phyloP scores from a whole-genome alignment of 2,888 invertebrate genomes.

The Drosophila histrio region DNA sequence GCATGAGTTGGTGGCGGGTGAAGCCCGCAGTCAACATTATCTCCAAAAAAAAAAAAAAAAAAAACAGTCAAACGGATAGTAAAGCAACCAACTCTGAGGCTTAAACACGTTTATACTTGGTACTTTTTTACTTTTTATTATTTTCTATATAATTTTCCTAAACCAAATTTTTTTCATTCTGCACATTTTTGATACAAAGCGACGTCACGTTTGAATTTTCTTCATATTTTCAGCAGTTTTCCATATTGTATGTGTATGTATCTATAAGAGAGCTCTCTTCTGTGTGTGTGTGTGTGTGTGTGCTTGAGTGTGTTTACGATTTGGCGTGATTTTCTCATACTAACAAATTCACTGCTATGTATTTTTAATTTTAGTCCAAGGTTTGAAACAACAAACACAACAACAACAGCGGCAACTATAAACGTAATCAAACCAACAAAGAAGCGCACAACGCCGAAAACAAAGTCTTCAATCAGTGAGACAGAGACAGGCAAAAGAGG shows the following conservation, averaged over 20 bases:
- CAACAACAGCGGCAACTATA: conserved; percentile 39
- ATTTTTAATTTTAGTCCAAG: conserved; percentile 83
- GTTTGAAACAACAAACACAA: conserved; percentile 75
- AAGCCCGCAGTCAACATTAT: conserved; percentile 43
- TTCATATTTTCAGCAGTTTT: conserved; percentile 12
- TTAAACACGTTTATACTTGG: conserved; percentile 36
- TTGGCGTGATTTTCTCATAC: conserved; percentile 68
- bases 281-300: conserved; percentile 13
- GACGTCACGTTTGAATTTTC: conserved; percentile 12
- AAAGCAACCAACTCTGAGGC: conserved; percentile 16
- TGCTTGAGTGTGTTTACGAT: conserved; percentile 61
- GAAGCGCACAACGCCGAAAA: conserved; percentile 51
- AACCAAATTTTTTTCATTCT: too few relatives aligned
- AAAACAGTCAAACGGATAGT: conserved; percentile 23
- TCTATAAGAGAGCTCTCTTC: conserved; percentile 2
- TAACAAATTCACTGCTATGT: conserved; percentile 71
- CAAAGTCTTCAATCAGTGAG: conserved; percentile 53
- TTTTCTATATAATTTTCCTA: not conserved
- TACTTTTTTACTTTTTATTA: not conserved
- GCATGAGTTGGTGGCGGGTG: conserved; percentile 44
- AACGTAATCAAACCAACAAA: conserved; percentile 64
- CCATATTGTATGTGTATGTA: conserved; percentile 17
- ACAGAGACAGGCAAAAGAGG: conserved; percentile 1
- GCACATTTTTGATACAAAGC: not conserved
- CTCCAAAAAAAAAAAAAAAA: conserved; percentile 19